Evolutionary conservation across 2,797 vertebrate species (phyloP).

Genomic region (Pseudochaenichthys georgianus): DNA sequence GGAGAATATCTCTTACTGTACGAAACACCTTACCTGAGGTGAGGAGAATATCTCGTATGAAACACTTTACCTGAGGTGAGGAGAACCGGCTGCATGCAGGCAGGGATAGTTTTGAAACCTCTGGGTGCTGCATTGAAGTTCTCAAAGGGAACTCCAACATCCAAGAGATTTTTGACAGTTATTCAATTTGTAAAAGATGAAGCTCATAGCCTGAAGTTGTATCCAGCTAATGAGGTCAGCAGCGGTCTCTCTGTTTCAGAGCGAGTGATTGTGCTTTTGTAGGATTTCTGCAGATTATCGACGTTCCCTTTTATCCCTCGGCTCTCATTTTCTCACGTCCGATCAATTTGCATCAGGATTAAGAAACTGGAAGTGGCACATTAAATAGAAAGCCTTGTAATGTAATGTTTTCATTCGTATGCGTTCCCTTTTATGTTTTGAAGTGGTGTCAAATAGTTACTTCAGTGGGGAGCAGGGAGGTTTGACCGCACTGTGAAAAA

Average conservation of each 20-base stretch:
- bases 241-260: background rate
- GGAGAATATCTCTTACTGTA: background rate
- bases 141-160: background rate
- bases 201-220: background rate
- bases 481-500: background rate
- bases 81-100: too few species aligned
- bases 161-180: background rate
- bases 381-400: slow-evolving; percentile 2
- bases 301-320: slow-evolving; percentile 16
- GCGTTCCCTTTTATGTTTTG: too few species aligned
- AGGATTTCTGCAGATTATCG: slow-evolving; percentile 18
- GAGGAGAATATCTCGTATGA: slow-evolving; percentile 41
- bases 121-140: background rate
- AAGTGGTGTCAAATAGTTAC: slow-evolving; percentile 19
- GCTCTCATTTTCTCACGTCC: slow-evolving; percentile 11
- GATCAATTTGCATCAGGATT: slow-evolving; percentile 18
- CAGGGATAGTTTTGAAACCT: background rate
- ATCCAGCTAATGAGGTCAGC: background rate
- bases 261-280: background rate
- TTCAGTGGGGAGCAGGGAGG: background rate
- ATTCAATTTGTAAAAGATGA: too few species aligned
- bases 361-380: background rate
- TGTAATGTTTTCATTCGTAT: too few species aligned
- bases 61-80: slow-evolving; percentile 88
- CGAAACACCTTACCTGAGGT: slow-evolving; percentile 88